These are phyloP conservation scores for Gallinago paraguaiae DNA, from an alignment of 2,113 vertebrate species.

Conservation along the genomic window DNA sequence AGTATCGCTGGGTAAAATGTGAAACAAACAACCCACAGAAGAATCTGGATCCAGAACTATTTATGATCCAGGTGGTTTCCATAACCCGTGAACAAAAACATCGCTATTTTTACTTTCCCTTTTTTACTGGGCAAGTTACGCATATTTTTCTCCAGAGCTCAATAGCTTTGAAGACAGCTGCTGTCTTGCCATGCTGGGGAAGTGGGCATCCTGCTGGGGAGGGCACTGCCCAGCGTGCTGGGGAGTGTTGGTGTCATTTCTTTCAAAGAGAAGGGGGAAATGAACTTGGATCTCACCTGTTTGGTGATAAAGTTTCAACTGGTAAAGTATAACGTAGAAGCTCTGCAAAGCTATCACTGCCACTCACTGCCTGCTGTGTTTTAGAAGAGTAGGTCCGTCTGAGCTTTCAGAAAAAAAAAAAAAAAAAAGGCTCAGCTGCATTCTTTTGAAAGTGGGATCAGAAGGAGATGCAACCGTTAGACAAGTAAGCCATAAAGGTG, in stretches of 20 bases:
- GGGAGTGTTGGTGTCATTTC: neutral
- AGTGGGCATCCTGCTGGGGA: neutral
- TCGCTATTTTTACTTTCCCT: neutral
- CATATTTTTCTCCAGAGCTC: neutral
- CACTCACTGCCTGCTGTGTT: constrained; percentile 12
- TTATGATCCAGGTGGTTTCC: neutral
- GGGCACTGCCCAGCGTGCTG: neutral
- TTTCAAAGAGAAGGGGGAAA: neutral
- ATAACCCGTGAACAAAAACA: neutral
- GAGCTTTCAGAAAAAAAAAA: neutral
- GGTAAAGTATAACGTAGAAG: neutral
- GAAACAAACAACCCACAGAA: neutral
- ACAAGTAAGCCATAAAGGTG: neutral
- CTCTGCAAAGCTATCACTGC: neutral
- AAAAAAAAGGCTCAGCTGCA: neutral
- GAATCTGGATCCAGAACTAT: neutral
- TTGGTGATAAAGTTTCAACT: neutral
- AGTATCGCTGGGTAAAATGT: neutral
- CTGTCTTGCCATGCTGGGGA: neutral
- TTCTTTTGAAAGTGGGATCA: neutral
- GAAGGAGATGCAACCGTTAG: neutral
- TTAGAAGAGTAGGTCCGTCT: neutral
- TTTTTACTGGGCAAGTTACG: neutral
- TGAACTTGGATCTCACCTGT: neutral
- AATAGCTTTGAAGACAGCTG: neutral